Evolutionary conservation across 2,797 vertebrate species (phyloP).

Genomic region (Salmo trutta): DNA sequence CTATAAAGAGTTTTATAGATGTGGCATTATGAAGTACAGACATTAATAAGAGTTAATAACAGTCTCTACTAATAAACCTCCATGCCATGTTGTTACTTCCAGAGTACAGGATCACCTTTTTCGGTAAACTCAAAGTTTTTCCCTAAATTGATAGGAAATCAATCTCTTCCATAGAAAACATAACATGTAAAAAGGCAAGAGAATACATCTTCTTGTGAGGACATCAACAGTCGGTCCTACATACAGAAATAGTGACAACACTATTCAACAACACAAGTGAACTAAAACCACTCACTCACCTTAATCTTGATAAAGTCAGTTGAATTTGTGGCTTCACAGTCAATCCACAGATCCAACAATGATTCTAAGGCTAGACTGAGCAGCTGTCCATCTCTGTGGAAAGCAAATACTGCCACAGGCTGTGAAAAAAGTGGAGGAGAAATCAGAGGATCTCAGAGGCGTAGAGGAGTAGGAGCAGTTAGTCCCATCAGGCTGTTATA

Average conservation of each 20-base stretch:
- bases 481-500: conserved; percentile 9
- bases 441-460: background rate
- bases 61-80: conserved; percentile 34
- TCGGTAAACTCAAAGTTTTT: background rate
- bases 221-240: background rate
- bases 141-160: background rate
- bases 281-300: conserved; percentile 55
- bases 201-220: background rate
- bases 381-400: background rate
- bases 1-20: conserved; percentile 36
- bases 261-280: background rate
- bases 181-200: background rate
- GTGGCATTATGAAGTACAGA: conserved; percentile 25
- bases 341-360: conserved; percentile 13
- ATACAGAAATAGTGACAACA: background rate
- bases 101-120: conserved; percentile 13
- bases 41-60: background rate
- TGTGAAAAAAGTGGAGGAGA: background rate
- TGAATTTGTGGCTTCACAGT: background rate
- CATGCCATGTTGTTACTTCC: conserved; percentile 24
- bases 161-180: background rate
- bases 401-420: background rate
- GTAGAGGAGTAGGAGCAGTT: background rate
- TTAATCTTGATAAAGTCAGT: conserved; percentile 8
- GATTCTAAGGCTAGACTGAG: background rate